Base-by-base conservation (phyloP, 1,140 invertebrate genomes). In the Drosophila subobscura region DNA sequence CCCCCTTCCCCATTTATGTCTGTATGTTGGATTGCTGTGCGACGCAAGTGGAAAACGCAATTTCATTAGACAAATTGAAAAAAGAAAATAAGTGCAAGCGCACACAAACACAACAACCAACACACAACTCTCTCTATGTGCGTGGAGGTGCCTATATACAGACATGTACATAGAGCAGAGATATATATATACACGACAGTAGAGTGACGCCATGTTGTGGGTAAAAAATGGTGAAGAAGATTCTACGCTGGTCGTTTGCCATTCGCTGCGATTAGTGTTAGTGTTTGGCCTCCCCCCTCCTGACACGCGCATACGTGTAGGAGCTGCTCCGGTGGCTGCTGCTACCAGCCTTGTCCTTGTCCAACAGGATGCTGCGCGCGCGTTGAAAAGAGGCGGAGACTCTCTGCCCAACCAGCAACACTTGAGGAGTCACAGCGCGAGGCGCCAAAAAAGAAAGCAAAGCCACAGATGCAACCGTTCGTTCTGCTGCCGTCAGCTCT, bases 41-140 rank as follows among this genome's bases (percentile, higher is more conserved):
- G 59, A 60, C 72, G 79, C 76, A 86, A 86, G 80, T 88, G 83
- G 77, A 79, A 88, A 88, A 89, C 80, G 88, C 88, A 90, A 90
- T 90, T 90, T 90, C 88, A 90, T 90, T 90, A 90, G 78, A 90
- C 84, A 90, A 90, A 90, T 90, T 90, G 88, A 88, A 90, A 90
- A 90, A 90, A 90, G 81, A 90, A 90, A 90, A 88, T 81, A 86
- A 85, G 77, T 85, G 81, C 83, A 86, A 57, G 56, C 56, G 51
- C 47, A 79, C 63, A 51, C 60, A 79, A 20, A 20, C 16, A 50
- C 52, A 75, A 49, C 50, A 59, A 59, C 55, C 40, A 75, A 25
- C 55, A 68, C 33, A 51, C 12, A 59, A 49, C 52, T 10, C 27
- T 10, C 33, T 12, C 33, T 37, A 33, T 33, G 33, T 14, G 37